These are phyloP conservation scores for Archilochus colubris DNA, from an alignment of 2,113 vertebrate species.

Conservation along the genomic window DNA sequence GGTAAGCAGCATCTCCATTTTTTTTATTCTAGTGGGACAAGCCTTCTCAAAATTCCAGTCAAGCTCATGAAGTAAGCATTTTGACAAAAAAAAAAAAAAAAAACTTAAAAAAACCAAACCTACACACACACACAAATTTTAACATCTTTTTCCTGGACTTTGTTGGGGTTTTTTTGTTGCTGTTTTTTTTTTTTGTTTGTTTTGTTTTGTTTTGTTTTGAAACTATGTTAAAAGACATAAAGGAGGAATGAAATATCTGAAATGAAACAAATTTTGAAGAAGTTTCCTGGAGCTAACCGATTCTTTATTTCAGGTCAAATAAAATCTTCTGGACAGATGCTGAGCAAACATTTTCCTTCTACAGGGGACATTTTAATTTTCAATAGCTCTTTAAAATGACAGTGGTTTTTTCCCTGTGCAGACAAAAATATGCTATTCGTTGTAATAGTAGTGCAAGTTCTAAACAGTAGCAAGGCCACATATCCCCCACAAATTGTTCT, in stretches of 20 bases:
- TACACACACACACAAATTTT: not conserved
- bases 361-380: conserved; percentile 17
- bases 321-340: not conserved
- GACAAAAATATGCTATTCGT: not conserved
- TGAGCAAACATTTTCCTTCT: conserved; percentile 13
- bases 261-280: not conserved
- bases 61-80: not conserved
- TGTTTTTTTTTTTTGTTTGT: not conserved
- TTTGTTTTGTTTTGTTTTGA: not conserved
- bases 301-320: conserved; percentile 27
- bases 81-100: not conserved
- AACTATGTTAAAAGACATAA: not conserved
- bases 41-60: not conserved
- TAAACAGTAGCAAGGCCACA: not conserved
- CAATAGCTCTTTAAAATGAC: conserved; percentile 21
- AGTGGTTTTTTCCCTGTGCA: not conserved
- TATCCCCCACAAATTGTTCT: not conserved
- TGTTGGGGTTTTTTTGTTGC: not conserved
- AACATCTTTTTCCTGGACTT: not conserved
- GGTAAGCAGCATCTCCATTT: not conserved
- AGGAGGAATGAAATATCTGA: not conserved
- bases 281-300: not conserved
- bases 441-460: not conserved
- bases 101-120: not conserved
- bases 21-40: not conserved